A percentile compares a stretch with the other conserved stretches of the same genome.
These are phyloP conservation scores for Hemicrepidius hirtus DNA, from an alignment of 2,888 invertebrate genomes.

Conservation along the genomic window DNA sequence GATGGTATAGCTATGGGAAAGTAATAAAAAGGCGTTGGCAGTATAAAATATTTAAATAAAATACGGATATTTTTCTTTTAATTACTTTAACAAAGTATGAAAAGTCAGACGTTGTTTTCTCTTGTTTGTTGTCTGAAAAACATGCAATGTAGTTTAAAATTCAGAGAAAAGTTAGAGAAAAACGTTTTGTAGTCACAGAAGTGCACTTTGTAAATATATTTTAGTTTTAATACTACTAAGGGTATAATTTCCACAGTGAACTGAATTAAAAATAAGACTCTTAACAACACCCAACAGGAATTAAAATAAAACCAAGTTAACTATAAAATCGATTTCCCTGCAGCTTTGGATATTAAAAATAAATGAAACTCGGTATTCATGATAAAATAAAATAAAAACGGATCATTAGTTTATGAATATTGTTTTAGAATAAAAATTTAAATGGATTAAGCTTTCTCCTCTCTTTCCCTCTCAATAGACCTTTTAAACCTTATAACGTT, in stretches of 20 bases:
- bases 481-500: conserved; percentile 12
- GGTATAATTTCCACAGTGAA: neutral
- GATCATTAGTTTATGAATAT: conserved; percentile 22
- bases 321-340: conserved; percentile 22
- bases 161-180: too few species aligned
- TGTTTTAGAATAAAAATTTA: conserved; percentile 7
- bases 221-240: conserved; percentile 14
- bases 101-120: too few species aligned
- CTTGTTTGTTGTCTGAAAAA: too few species aligned
- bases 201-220: neutral
- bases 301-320: conserved; percentile 12
- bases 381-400: conserved; percentile 21
- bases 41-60: too few species aligned
- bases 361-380: conserved; percentile 17
- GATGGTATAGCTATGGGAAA: too few species aligned
- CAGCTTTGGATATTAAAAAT: conserved; percentile 9
- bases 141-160: too few species aligned
- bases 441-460: conserved; percentile 1
- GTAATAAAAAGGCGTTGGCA: too few species aligned
- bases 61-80: too few species aligned
- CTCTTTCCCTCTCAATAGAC: conserved; percentile 7
- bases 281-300: neutral
- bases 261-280: conserved; percentile 3
- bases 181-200: neutral
- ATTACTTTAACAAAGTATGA: too few species aligned